Conservation (phyloP, 2,888 invertebrate genomes). For the Ophion obscuratus region DNA sequence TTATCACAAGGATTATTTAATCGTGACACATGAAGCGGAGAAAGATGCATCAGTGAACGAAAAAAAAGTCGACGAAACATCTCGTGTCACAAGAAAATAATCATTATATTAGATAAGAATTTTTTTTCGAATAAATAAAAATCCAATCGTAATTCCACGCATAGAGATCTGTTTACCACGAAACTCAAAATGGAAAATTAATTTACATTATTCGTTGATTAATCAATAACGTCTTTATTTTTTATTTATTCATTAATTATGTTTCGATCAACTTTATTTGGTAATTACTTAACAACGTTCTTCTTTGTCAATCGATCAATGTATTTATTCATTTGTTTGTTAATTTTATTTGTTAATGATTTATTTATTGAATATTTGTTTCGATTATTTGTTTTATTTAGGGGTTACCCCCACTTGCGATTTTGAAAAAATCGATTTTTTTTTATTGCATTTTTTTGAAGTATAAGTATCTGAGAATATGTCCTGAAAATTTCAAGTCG, state of each 20-base stretch:
- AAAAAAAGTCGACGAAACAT: not conserved
- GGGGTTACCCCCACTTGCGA: no score
- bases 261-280: not conserved
- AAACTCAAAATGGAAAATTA: not conserved
- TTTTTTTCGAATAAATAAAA: not conserved
- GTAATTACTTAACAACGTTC: not conserved
- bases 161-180: not conserved
- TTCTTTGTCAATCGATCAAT: no score
- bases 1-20: constrained; percentile 3
- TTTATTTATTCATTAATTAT: not conserved
- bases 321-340: no score
- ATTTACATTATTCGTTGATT: not conserved
- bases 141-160: not conserved
- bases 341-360: no score
- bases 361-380: no score
- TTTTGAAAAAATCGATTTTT: no score
- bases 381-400: no score
- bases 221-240: not conserved
- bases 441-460: no score
- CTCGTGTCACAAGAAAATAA: no score
- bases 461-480: no score
- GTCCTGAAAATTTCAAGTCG: no score
- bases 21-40: not conserved
- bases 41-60: not conserved
- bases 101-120: no score